Percentiles rank a stretch among this genome's conserved stretches.
Evolutionary conservation across 1,140 invertebrate species (phyloP).

Genomic region (Drosophila watanabei): DNA sequence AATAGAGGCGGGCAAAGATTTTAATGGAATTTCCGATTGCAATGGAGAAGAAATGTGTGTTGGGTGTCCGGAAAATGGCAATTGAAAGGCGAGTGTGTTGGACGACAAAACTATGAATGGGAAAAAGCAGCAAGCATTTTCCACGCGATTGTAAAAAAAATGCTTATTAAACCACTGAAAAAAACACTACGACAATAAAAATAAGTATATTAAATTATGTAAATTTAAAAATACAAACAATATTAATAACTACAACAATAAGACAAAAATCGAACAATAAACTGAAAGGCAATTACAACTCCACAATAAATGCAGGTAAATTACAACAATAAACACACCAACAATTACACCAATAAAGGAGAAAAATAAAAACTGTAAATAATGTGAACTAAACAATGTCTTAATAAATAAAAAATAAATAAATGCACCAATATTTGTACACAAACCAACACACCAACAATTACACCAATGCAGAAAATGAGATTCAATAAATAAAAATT

Average conservation of each 20-base stretch:
- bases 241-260: neutral
- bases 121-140: conserved; percentile 8
- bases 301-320: neutral
- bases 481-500: too few species aligned
- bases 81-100: conserved; percentile 18
- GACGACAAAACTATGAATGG: conserved; percentile 27
- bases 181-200: neutral
- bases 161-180: neutral
- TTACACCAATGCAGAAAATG: neutral
- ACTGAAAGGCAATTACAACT: neutral
- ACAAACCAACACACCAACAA: neutral
- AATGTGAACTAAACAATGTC: neutral
- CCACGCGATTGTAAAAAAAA: neutral
- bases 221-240: neutral
- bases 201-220: neutral
- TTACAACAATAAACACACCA: neutral
- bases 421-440: neutral
- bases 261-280: neutral
- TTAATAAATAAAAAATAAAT: neutral
- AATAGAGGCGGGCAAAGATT: neutral
- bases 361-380: neutral
- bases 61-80: conserved; percentile 38
- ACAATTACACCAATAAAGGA: neutral
- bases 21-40: conserved; percentile 26
- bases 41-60: conserved; percentile 9